Base-by-base conservation (phyloP, 2,113 vertebrate species). In the Engystomops pustulosus region DNA sequence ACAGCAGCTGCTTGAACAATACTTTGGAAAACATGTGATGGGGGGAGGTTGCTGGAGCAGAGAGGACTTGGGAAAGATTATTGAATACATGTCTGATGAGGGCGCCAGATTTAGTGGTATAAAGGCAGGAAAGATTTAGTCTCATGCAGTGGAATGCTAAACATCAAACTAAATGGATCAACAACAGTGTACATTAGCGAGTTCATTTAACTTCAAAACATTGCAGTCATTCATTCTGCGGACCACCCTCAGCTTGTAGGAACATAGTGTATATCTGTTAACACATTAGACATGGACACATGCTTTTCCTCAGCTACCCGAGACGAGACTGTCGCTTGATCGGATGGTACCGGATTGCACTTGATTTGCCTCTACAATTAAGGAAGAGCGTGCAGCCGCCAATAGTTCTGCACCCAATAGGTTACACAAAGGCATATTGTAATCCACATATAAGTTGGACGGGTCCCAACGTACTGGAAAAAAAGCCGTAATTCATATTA, bases 241-340 rank as follows among this genome's bases (percentile, higher is more conserved):
- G 93, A 94, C 94, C 94, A 95, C 94, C 93, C 93, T 90, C 88
- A 87, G 91, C 90, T 89, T 89, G 88, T 88, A 90, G 92, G 91
- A 91, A 88, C 32, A 79, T 88, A 87, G 89, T 90, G 87, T 80
- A 89, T 88, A 89, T 89, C 86, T 78, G 90, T 85, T 86, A 90
- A 86, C 83, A 84, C 85, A 87, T 86, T 89, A 86, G 88, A 87
- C 86, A 85, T 87, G 88, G 91, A 90, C 89, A 88, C 84, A 90
- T 91, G 88, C 84, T 70, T 89, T 89, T 85, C 90, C 89, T 79
- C 55, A 87, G 85, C 86, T 55, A 87, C 90, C 91, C 90, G 90
- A 90, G 27, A 3, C 47, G 89, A 87, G 87, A 36, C 55, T 51
- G 86, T 88, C 87, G 89, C 90, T 91, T 92, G 92, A 93, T 80